Conservation (phyloP, 2,888 invertebrate genomes). For the Apotomis betuletana region DNA sequence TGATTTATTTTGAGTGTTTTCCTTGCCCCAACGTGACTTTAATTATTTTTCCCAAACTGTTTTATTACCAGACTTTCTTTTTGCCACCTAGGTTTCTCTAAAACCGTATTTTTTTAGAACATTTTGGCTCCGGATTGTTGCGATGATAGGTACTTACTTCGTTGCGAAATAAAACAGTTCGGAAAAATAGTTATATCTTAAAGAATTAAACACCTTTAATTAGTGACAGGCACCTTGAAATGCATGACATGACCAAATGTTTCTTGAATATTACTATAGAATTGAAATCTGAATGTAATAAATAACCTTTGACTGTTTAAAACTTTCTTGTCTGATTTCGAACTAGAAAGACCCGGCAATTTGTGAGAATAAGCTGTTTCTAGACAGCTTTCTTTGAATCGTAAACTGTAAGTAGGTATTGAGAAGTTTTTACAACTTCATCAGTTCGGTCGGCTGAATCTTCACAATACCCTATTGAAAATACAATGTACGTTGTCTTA, state of each 20-base stretch:
- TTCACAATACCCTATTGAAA: conserved; percentile 30
- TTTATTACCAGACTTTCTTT: too few relatives aligned
- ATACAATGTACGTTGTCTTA: conserved; percentile 36
- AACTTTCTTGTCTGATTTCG: not conserved
- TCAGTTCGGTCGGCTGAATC: conserved; percentile 22
- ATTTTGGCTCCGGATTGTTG: too few relatives aligned
- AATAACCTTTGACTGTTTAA: not conserved
- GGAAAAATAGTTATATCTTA: too few relatives aligned
- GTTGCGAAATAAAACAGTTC: too few relatives aligned
- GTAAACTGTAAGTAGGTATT: conserved; percentile 30
- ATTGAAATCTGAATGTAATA: not conserved
- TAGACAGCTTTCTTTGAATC: conserved; percentile 28
- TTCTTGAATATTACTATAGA: not conserved
- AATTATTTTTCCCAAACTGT: too few relatives aligned
- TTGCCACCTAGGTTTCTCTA: too few relatives aligned
- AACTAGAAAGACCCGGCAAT: not conserved
- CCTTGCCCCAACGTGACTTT: too few relatives aligned
- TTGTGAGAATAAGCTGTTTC: conserved; percentile 14
- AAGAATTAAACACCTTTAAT: not conserved
- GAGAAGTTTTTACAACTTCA: conserved; percentile 39
- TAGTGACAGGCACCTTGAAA: not conserved
- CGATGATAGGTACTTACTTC: too few relatives aligned
- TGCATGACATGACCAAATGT: not conserved
- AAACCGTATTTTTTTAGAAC: too few relatives aligned
- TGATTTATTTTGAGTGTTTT: too few relatives aligned